Evolutionary conservation across 2,113 vertebrate species (phyloP), one percentile per base, ranked within the genome.

Genomic region (Mohoua ochrocephala): DNA sequence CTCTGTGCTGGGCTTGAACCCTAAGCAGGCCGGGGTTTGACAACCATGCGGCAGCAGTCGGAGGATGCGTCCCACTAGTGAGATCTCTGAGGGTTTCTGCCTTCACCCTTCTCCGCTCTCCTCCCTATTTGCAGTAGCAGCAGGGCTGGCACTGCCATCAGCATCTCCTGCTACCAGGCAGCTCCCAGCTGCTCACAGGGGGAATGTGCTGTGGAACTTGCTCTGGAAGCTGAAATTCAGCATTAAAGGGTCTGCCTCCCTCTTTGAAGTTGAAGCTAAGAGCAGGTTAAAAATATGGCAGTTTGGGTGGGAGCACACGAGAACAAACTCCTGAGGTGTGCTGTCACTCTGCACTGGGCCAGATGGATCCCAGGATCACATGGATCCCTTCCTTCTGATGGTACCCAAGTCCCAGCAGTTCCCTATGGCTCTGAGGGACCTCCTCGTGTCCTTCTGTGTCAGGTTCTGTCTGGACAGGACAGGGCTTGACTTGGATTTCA

Each of bases 21-120:
- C 76, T 73, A 81, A 94, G 87, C 74, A 93, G 95, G 88, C 87
- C 45, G 20, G 93, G 76, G n/a, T 61, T 81, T 71, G 30, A 92
- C 91, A 94, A 60, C 84, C 64, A 57, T 28, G 96, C 70, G 59
- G 97, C 97, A 97, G 57, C 82, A 95, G 97, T 41, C 57, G 77
- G 95, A 97, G 87, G 97, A 97, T 85, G 96, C 86, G 97, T 96
- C 87, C 95, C 24, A 35, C 97, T 98, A 98, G 98, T 98, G 98
- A 99, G 97, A 92, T 98, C 98, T 98, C 98, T 1, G 75, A 97
- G 97, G 98, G 97, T 93, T 86, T 64, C 76, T 80, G 78, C 67
- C 49, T 96, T 92, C 94, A 85, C 92, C 95, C 68, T 47, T 82
- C 93, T 42, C 80, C 0, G 0, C 78, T 94, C 89, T 65, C 39